Base-by-base conservation (phyloP, 2,888 invertebrate genomes). In the Halictus ligatus region DNA sequence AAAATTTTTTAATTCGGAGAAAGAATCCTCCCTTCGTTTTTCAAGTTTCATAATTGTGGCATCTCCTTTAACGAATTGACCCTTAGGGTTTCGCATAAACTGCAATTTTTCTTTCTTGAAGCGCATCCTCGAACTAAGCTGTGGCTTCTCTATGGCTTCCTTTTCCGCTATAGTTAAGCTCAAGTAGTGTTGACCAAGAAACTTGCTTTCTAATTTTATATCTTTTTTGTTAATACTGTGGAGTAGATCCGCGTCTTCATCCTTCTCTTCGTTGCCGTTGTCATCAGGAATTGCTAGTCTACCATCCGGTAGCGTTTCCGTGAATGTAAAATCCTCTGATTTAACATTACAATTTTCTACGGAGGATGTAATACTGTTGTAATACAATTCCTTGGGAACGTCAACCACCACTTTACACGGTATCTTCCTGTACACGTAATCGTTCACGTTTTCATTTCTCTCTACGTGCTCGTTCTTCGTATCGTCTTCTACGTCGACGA, bases 401-500 rank as follows among this genome's bases (percentile, higher is more conserved):
- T 94, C 89, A 1, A 94, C 77, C 81, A 89, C 87, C 25, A 94
- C 80, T 75, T 71, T 83, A 50, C 92, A 93, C 1, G 90, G 85
- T 48, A 89, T 83, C 75, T 92, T 92, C 46, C 85, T 89, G 74
- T 94, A 91, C 5, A 93, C 69, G 89, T 93, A 94, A 76, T 94
- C 92, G 29, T 91, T 89, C n/a, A 89, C 75, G 79, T 84, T 83
- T 85, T 93, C 91, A 29, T 58, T 89, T 46, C 78, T 79, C 15
- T 64, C 40, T 6, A n/a, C n/a, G 7, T 54, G 12, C 8, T 64
- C 13, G 43, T 75, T 7, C 18, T 60, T 48, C 21, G 54, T 10
- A 1, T 74, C 79, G 69, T 40, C 81, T 74, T 89, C 71, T 12
- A 94, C 85, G 40, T 76, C 50, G 5, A 93, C 90, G 0, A 69